phyloP scores from a whole-genome alignment of 2,888 invertebrate species.

The Timema cristinae region DNA sequence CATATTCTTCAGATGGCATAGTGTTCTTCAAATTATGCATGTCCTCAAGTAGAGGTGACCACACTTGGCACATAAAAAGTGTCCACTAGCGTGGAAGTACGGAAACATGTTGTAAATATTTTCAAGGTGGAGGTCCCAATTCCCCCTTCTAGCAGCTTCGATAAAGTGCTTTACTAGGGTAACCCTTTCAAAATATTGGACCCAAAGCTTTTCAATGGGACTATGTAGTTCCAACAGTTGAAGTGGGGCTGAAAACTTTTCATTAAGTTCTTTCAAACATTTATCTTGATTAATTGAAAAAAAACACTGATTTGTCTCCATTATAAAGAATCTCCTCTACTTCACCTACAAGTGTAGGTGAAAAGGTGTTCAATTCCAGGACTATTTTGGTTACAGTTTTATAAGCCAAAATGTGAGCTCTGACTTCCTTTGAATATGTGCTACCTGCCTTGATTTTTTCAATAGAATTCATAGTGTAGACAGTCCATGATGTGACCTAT shows the following conservation, averaged over 20 bases:
- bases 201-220: constrained; percentile 24
- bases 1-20: constrained; percentile 17
- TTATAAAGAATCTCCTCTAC: background rate
- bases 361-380: background rate
- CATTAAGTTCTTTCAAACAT: constrained; percentile 9
- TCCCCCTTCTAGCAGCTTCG: constrained; percentile 21
- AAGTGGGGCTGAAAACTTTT: constrained; percentile 4
- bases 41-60: constrained; percentile 31
- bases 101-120: constrained; percentile 26
- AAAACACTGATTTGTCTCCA: constrained; percentile 12
- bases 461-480: background rate
- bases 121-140: constrained; percentile 27
- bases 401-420: background rate
- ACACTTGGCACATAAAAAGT: constrained; percentile 31
- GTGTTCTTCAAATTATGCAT: constrained; percentile 24
- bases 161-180: constrained; percentile 22
- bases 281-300: background rate
- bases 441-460: background rate
- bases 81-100: constrained; percentile 30
- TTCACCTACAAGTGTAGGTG: background rate
- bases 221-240: constrained; percentile 12
- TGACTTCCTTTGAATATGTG: background rate
- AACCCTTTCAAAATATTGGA: constrained; percentile 27
- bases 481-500: no score
- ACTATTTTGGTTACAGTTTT: background rate